Base-by-base conservation (phyloP, 92 coral and sea anemone genomes). In the Epizoanthus fatuus region DNA sequence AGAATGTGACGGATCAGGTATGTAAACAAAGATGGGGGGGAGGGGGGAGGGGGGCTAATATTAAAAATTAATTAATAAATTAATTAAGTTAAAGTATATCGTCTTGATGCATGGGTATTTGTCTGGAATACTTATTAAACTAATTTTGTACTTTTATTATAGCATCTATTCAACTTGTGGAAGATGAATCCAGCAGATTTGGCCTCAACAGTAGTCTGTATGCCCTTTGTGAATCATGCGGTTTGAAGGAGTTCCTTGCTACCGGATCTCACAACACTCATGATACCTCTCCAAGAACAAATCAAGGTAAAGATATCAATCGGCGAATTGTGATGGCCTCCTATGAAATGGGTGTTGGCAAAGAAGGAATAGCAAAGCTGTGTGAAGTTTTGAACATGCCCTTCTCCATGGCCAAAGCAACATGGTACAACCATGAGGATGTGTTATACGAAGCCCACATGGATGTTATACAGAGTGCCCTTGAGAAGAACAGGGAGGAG, bases 301-400 rank as follows among this genome's bases (percentile, higher is more conserved):
- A 55, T 15, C 92, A 90, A 65, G 93, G 90, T 1, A 90, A 90
- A 39, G 87, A 80, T 64, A 74, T 90, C 5, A 85, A 80, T 68
- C 69, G 90, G 47, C 29, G 87, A 56, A 63, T 79, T 19, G 78
- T 77, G 5, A 69, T 55, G 73, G 89, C 85, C 72, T 29, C 86
- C 13, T 69, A 42, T 84, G 86, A 84, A 73, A 72, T 78, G 79
- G 84, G 92, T 25, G 37, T 84, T 57, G 81, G 86, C 37, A 90
- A 72, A 66, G 86, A 90, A 79, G 93, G 93, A 57, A 63, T 89
- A 47, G 86, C 90, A 59, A 83, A 76, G 72, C 72, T 84, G n/a
- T 89, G 92, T 68, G 84, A 89, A 52, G 40, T 89, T 42, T 49
- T 84, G 60, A 78, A 79, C 59, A 84, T 89, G 83, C 89, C 92